Base-by-base conservation (phyloP, 2,888 invertebrate genomes). In the Altica lythri region DNA sequence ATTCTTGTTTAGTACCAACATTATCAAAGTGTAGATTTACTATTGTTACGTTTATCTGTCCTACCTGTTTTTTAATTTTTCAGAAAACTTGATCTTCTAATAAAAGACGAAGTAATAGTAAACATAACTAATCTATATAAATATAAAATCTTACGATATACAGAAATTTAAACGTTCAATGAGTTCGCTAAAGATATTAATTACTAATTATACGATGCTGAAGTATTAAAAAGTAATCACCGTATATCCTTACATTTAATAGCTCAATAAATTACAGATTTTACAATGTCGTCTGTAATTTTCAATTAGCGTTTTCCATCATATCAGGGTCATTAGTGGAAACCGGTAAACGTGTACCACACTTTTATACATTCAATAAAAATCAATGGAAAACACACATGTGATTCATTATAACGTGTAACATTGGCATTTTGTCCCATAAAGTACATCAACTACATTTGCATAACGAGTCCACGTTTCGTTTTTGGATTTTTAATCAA, bases 331-430 rank as follows among this genome's bases (percentile, higher is more conserved):
- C 38, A 38, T 38, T 38, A 38, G 38, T 38, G 38, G 18, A 38
- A 19, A 18, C 38, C 38, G 22, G 38, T 38, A 38, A 38, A 38
- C 38, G 38, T 38, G 38, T 38, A 19, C 35, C 18, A 16, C 35
- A 22, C 38, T 38, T 38, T 38, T 38, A 38, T 38, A 38, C 38
- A 38, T 38, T 38, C 38, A 38, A 38, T 38, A 38, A 38, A 38
- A 38, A 38, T 38, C 38, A 38, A 38, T 38, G 18, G 10, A 19
- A 38, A 38, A 14, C 16, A 12, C 38, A 38, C 38, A 38, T 30
- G n/a, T 30, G 30, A 30, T 44, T 44, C 44, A 44, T 44, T 44
- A 18, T 19, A 32, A 16, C 9, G 9, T 32, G 32, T 18, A 29
- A 12, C 32, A 34, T 9, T 34, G 32, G 32, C 32, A 19, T 44